phyloP scores from a whole-genome alignment of 2,888 invertebrate genomes.

The Cryptus armator region DNA sequence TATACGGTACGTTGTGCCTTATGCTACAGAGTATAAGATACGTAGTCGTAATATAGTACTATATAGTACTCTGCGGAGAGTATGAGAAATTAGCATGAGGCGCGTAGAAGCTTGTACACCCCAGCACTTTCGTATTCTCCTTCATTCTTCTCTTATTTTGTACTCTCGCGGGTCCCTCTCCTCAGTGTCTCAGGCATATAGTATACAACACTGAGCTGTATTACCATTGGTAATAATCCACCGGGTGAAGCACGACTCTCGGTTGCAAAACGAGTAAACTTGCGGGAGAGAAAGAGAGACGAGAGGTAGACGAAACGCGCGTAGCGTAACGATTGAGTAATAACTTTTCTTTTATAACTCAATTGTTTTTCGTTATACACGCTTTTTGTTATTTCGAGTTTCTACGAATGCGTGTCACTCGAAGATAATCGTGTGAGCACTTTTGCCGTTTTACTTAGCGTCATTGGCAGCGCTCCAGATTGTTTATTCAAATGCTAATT shows the following conservation, averaged over 20 bases:
- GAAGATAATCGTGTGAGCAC: not conserved
- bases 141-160: slow-evolving; percentile 65
- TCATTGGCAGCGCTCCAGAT: no score
- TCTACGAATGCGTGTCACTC: slow-evolving; percentile 53
- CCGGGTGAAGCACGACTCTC: slow-evolving; percentile 61
- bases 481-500: no score
- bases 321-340: slow-evolving; percentile 47
- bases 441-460: no score
- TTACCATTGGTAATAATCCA: slow-evolving; percentile 41
- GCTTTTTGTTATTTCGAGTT: not conserved
- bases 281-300: slow-evolving; percentile 33
- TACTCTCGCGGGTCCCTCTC: slow-evolving; percentile 8
- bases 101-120: slow-evolving; percentile 67
- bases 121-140: slow-evolving; percentile 69
- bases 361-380: slow-evolving; percentile 17
- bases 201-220: slow-evolving; percentile 25
- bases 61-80: slow-evolving; percentile 44
- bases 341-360: slow-evolving; percentile 26
- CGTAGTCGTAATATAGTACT: slow-evolving; percentile 27
- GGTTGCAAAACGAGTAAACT: slow-evolving; percentile 52
- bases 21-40: not conserved
- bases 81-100: slow-evolving; percentile 68
- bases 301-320: slow-evolving; percentile 17
- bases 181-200: no score
- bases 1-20: not conserved